Base-by-base conservation (phyloP, 1,140 invertebrate species). In the Tigriopus japonicus region DNA sequence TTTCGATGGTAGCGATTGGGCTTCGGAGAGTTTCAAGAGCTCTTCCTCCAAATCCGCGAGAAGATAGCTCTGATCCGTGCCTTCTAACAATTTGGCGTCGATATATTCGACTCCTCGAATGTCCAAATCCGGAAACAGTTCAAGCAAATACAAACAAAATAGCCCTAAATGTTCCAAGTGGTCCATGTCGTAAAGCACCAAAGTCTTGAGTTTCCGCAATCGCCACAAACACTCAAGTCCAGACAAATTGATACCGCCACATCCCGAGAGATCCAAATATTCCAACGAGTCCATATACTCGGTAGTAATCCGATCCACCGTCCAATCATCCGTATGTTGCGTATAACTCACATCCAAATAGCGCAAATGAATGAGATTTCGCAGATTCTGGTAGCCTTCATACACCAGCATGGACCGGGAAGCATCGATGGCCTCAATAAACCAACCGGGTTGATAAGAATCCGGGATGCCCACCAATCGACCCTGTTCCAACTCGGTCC, bases 261-360 rank as follows among this genome's bases (percentile, higher is more conserved):
- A 58, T 17, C 59, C 59, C n/a, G 59, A 61, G 13, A 61, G n/a
- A 55, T 61, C 51, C 23, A 61, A 40, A 41, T 61, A 61, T 24
- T 61, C 59, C 23, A 61, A 15, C 6, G 49, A 21, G 23, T 61
- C 51, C 35, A 19, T 19, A 42, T 35, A 61, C 40, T 61, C 59
- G 35, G 49, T 52, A 15, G 59, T 24, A 28, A 61, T 61, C 23
- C 59, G 43, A 41, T 61, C 59, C n/a, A 61, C 15, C 24, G n/a
- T 54, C 59, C 59, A 61, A 24, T 23, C 59, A 42, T 61, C 35
- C 17, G 53, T 49, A 60, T 23, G 12, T 23, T 53, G 42, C 35
- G 42, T 54, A 28, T 61, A 61, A 23, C 42, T 51, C 13, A 61
- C 35, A 40, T 61, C 59, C 24, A 61, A 61, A 54, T 61, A 40